phyloP scores from a whole-genome alignment of 2,888 invertebrate genomes.

The Drosophila demipolita region DNA sequence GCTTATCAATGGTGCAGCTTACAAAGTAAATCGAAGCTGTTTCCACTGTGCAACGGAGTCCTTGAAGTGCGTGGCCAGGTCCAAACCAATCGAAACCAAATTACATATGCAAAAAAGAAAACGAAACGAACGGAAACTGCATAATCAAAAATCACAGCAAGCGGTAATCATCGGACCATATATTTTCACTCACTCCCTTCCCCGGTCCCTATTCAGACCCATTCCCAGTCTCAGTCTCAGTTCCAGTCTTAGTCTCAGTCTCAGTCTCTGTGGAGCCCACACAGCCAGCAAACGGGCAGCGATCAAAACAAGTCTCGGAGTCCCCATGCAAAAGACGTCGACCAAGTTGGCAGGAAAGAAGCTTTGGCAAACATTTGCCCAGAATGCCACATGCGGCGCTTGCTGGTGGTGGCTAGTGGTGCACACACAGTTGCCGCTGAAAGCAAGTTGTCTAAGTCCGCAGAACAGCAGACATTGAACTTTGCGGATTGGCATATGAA shows the following conservation, averaged over 20 bases:
- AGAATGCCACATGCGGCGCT: constrained; percentile 59
- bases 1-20: constrained; percentile 41
- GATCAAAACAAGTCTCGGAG: constrained; percentile 73
- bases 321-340: constrained; percentile 35
- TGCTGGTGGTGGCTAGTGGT: background rate
- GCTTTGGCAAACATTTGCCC: constrained; percentile 52
- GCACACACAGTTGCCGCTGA: constrained; percentile 42
- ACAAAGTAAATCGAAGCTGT: constrained; percentile 38
- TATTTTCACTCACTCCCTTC: constrained; percentile 59
- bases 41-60: constrained; percentile 55
- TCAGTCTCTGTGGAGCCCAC: constrained; percentile 53
- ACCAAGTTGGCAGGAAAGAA: constrained; percentile 20
- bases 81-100: constrained; percentile 38
- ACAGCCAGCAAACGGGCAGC: constrained; percentile 61
- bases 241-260: constrained; percentile 2
- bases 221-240: background rate
- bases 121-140: constrained; percentile 74
- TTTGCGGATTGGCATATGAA: constrained; percentile 69
- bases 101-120: constrained; percentile 73
- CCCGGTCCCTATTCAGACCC: background rate
- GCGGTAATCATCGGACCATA: constrained; percentile 80
- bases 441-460: constrained; percentile 60
- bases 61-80: constrained; percentile 55
- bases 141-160: constrained; percentile 78
- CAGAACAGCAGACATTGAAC: constrained; percentile 69